phyloP scores from a whole-genome alignment of 2,797 vertebrate genomes.

The Megalops cyprinoides region DNA sequence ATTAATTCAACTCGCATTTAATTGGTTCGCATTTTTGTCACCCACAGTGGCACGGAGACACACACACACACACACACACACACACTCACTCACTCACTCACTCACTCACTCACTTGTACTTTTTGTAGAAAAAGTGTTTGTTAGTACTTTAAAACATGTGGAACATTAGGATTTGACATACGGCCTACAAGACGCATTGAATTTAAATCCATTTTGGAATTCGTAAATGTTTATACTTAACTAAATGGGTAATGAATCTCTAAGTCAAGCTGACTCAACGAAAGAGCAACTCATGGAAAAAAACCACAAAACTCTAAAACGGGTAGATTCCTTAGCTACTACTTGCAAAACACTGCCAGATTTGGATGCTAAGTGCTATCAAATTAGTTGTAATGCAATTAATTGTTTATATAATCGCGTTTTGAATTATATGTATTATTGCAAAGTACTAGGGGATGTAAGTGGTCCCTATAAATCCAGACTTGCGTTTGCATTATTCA shows the following conservation, averaged over 20 bases:
- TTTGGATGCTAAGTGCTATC: background rate
- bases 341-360: background rate
- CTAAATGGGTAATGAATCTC: background rate
- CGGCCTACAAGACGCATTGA: too few species aligned
- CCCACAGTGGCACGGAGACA: too few species aligned
- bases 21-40: too few species aligned
- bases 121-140: too few species aligned
- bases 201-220: background rate
- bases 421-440: background rate
- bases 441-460: conserved; percentile 46
- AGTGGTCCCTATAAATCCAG: conserved; percentile 67
- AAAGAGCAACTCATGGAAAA: background rate
- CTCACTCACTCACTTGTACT: too few species aligned
- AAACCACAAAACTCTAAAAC: too few species aligned
- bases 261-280: too few species aligned
- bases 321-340: conserved; percentile 4
- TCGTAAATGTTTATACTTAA: background rate
- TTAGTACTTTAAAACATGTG: too few species aligned
- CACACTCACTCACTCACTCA: too few species aligned
- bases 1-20: too few species aligned
- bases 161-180: too few species aligned
- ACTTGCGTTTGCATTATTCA: conserved; percentile 81
- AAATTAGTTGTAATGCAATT: background rate
- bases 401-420: background rate
- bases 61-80: too few species aligned